Conservation (phyloP, 1,140 invertebrate genomes). For the Anoplophora glabripennis region DNA sequence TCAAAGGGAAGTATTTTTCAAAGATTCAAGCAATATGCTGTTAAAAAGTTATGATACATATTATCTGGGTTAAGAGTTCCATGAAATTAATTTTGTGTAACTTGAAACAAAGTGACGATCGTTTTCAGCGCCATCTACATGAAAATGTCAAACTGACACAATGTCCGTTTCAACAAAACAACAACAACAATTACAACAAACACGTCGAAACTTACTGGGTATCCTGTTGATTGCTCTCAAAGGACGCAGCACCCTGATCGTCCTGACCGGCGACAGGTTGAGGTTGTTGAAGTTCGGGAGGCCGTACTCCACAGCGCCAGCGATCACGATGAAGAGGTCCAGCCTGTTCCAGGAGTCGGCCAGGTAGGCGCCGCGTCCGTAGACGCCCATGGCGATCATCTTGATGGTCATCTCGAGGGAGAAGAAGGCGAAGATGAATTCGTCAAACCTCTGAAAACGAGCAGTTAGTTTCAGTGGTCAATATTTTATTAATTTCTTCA, state of each 20-base stretch:
- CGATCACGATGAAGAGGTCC: constrained; percentile 97
- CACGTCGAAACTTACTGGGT: constrained; percentile 81
- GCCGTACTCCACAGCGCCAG: constrained; percentile 92
- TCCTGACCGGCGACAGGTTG: constrained; percentile 96
- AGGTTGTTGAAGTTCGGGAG: constrained; percentile 93
- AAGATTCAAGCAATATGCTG: too few species aligned
- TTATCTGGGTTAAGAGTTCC: too few species aligned
- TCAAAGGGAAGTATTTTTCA: too few species aligned
- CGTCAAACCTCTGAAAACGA: constrained; percentile 83
- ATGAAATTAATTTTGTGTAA: too few species aligned
- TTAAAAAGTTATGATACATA: too few species aligned
- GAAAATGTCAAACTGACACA: too few species aligned
- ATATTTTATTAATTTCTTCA: too few species aligned
- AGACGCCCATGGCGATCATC: constrained; percentile 98
- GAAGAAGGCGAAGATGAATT: constrained; percentile 98
- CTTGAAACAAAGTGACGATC: too few species aligned
- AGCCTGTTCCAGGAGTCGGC: constrained; percentile 98
- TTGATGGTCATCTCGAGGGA: constrained; percentile 95
- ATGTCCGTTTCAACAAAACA: too few species aligned
- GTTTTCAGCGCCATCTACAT: too few species aligned
- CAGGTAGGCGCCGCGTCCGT: constrained; percentile 90
- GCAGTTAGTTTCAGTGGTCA: too few species aligned
- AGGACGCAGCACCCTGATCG: constrained; percentile 93
- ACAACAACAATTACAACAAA: too few species aligned
- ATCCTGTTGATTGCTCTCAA: constrained; percentile 98